Evolutionary conservation across 2,888 invertebrate genomes (phyloP), one percentile per base, ranked within the genome.

Genomic region (Myopa testacea): DNA sequence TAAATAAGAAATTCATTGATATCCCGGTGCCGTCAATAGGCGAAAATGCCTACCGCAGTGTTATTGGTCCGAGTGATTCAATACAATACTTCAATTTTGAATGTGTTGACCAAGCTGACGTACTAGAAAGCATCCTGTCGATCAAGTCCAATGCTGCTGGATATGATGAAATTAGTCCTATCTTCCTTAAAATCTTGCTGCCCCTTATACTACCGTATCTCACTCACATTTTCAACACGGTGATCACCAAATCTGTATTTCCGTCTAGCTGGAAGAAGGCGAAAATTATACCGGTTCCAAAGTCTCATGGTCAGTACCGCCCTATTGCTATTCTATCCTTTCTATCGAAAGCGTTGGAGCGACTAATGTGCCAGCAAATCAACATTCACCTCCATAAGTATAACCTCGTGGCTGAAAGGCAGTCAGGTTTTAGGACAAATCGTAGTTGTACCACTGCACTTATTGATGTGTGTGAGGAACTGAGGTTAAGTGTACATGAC

Each of bases 281-380:
- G 26, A 65, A 65, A 37, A 65, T 65, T 16, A 65, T 65, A 65
- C 65, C 65, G 5, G 65, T 65, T 8, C 38, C 65, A 16, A 58
- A 58, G 4, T 16, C 58, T 6, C n/a, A 19, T n/a, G 19, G 14
- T 37, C 65, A 26, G 58, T 58, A 58, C 12, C 16, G 58, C n/a
- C 58, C 58, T 12, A 65, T 65, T 65, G 65, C 65, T 26, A 65
- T 65, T 19, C 38, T 65, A 34, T 34, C 65, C 14, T 65, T 26
- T 19, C 16, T 58, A n/a, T 58, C 58, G 6, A 58, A 26, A 26
- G 26, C 26, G 26, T 26, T 26, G 26, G 26, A 26, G 26, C 26
- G 26, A 2, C 2, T 26, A 26, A 26, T 26, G 26, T 26, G 26
- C 26, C 26, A 26, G 26, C 26, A 26, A 26, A 26, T 26, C 26